These are phyloP conservation scores for Meliscaeva auricollis DNA, from an alignment of 2,888 invertebrate species.

Conservation along the genomic window DNA sequence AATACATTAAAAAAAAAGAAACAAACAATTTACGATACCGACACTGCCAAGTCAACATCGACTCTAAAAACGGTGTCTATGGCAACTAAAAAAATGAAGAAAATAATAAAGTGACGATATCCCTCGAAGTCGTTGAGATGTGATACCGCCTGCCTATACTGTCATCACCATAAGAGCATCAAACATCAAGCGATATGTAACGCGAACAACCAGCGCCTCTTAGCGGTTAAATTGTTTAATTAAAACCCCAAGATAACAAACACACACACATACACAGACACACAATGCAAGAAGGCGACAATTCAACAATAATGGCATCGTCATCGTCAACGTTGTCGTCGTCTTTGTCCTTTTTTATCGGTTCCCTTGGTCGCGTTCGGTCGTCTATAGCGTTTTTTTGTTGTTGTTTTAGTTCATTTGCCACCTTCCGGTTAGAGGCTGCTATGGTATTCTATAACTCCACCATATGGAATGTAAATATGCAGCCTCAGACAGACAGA, in stretches of 20 bases:
- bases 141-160: slow-evolving; percentile 8
- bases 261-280: too few species aligned
- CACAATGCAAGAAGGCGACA: slow-evolving; percentile 70
- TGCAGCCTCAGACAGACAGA: slow-evolving; percentile 44
- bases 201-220: slow-evolving; percentile 66
- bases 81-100: slow-evolving; percentile 18
- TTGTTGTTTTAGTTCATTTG: neutral
- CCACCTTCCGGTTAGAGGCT: slow-evolving; percentile 30
- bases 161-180: neutral
- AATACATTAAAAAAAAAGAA: neutral
- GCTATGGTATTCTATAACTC: neutral
- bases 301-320: slow-evolving; percentile 71
- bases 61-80: slow-evolving; percentile 17
- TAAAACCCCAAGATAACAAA: slow-evolving; percentile 77
- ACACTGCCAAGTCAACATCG: neutral
- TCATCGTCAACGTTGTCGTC: slow-evolving; percentile 7
- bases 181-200: slow-evolving; percentile 65
- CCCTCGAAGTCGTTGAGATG: slow-evolving; percentile 10
- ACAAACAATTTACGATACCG: slow-evolving; percentile 1
- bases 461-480: slow-evolving; percentile 43
- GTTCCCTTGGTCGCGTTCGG: neutral
- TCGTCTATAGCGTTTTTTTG: slow-evolving; percentile 1
- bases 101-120: slow-evolving; percentile 34
- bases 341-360: neutral
- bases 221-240: slow-evolving; percentile 78